These are phyloP conservation scores for Drosophila varians DNA, from an alignment of 1,140 invertebrate genomes.

Conservation along the genomic window DNA sequence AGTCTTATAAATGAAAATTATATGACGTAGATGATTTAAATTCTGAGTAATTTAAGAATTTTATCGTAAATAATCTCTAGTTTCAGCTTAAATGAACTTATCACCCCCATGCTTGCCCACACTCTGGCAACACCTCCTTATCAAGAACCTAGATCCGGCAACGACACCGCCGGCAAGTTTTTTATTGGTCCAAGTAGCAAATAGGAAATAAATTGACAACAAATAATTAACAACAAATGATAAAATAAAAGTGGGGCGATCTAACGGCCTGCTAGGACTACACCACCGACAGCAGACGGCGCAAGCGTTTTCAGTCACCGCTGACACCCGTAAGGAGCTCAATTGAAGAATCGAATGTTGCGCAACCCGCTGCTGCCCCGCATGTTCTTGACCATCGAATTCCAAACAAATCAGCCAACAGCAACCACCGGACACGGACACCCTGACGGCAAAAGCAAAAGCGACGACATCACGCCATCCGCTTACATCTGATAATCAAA, in stretches of 20 bases:
- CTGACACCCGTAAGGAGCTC: constrained; percentile 3
- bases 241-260: constrained; percentile 58
- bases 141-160: constrained; percentile 10
- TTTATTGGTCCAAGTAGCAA: constrained; percentile 46
- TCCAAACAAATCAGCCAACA: constrained; percentile 22
- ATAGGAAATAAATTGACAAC: constrained; percentile 67
- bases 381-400: constrained; percentile 46
- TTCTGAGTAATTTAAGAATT: too few relatives aligned
- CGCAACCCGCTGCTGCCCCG: constrained; percentile 61
- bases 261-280: constrained; percentile 12
- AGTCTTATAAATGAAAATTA: too few relatives aligned
- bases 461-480: constrained; percentile 57
- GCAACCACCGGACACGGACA: constrained; percentile 34
- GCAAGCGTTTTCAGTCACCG: not conserved
- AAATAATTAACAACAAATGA: constrained; percentile 42
- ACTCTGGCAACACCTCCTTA: constrained; percentile 28
- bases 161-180: constrained; percentile 40
- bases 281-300: not conserved
- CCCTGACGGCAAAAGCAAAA: constrained; percentile 37
- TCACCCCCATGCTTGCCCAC: not conserved
- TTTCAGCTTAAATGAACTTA: too few relatives aligned
- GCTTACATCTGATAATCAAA: constrained; percentile 58
- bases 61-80: not conserved
- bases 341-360: constrained; percentile 61
- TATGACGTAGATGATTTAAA: too few relatives aligned